These are phyloP conservation scores for Engraulis encrasicolus DNA, from an alignment of 2,113 vertebrate genomes.

Conservation along the genomic window DNA sequence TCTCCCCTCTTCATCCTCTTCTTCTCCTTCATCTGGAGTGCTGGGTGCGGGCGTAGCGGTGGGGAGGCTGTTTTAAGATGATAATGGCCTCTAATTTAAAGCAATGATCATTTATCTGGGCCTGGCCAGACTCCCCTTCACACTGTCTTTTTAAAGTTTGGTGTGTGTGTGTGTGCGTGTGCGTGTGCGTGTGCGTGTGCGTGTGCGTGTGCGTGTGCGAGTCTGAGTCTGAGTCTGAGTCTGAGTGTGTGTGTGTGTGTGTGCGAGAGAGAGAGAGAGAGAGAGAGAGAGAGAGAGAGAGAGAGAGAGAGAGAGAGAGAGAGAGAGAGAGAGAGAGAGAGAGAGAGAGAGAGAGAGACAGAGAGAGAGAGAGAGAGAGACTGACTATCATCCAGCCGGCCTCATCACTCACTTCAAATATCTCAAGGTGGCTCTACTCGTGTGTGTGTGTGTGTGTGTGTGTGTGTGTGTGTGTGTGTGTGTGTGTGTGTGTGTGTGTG, in stretches of 20 bases:
- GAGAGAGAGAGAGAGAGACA: no score
- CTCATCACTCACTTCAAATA: slow-evolving; percentile 59
- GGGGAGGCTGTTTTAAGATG: slow-evolving; percentile 58
- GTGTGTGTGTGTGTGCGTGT: no score
- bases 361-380: slow-evolving; percentile 67
- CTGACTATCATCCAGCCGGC: slow-evolving; percentile 60
- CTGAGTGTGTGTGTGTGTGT: no score
- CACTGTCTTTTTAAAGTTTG: no score
- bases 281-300: no score
- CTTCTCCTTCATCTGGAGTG: not conserved
- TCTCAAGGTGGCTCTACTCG: slow-evolving; percentile 40
- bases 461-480: slow-evolving; percentile 10
- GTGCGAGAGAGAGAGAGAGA: no score
- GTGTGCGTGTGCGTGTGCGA: no score
- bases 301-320: no score
- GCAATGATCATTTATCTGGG: slow-evolving; percentile 64
- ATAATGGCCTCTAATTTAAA: slow-evolving; percentile 67
- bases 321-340: no score
- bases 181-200: no score
- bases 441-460: slow-evolving; percentile 17
- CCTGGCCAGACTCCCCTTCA: slow-evolving; percentile 43
- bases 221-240: no score
- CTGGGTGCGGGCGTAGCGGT: slow-evolving; percentile 36
- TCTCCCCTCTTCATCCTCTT: no score
- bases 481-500: slow-evolving; percentile 35